phyloP scores from a whole-genome alignment of 2,113 vertebrate genomes.

The Ploceus nigricollis region DNA sequence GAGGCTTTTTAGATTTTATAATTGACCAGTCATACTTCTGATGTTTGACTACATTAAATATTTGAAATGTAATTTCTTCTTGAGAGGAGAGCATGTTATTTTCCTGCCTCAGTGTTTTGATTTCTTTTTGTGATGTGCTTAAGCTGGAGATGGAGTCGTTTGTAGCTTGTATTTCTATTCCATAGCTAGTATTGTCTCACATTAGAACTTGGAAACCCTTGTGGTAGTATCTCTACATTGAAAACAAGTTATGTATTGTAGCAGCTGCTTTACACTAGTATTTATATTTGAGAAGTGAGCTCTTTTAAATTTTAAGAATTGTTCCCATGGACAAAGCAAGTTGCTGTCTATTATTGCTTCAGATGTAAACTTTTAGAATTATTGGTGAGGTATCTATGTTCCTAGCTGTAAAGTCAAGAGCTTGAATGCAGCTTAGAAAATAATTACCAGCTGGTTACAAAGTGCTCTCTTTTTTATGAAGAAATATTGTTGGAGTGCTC shows the following conservation, averaged over 20 bases:
- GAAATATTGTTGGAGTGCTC: neutral
- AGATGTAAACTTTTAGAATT: neutral
- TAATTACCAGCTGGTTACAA: neutral
- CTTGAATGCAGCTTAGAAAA: neutral
- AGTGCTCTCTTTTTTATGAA: neutral
- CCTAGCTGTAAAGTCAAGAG: neutral
- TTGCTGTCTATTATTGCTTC: neutral
- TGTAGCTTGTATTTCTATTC: constrained; percentile 38
- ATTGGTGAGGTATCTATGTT: neutral
- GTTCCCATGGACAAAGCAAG: neutral
- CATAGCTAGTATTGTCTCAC: constrained; percentile 1
- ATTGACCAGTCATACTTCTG: neutral
- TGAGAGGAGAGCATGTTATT: neutral
- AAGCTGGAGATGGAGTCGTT: neutral
- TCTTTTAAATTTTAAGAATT: constrained; percentile 67
- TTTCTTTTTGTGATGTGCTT: neutral
- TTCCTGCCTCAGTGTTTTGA: neutral
- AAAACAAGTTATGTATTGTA: constrained; percentile 58
- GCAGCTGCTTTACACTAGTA: constrained; percentile 26
- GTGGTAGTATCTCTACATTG: constrained; percentile 37
- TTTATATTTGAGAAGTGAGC: constrained; percentile 21
- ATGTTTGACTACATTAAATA: neutral
- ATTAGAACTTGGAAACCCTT: constrained; percentile 4
- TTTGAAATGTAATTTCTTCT: neutral
- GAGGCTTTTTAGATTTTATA: neutral